A percentile compares a stretch with the other conserved stretches of the same genome.
Conservation (phyloP, 2,113 vertebrate genomes). For the Thamnaconus septentrionalis region DNA sequence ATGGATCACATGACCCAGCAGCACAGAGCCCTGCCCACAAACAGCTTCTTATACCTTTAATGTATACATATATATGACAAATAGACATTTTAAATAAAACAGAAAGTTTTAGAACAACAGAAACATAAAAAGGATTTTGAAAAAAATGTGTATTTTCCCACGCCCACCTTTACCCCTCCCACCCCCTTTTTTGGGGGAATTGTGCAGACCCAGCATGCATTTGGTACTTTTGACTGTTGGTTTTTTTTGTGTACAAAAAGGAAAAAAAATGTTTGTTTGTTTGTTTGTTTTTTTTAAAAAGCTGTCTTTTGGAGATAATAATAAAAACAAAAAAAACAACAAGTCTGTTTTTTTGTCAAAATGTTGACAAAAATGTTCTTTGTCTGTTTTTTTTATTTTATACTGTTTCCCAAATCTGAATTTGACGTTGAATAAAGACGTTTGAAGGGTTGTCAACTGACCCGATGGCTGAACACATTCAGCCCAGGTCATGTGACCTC, state of each 20-base stretch:
- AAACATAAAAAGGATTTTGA: conserved; percentile 28
- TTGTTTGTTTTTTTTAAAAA: too few relatives aligned
- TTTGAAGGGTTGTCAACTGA: too few relatives aligned
- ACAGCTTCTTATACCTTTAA: conserved; percentile 45
- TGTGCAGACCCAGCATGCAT: conserved; percentile 80
- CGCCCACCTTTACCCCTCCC: conserved; percentile 10
- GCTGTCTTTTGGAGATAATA: conserved; percentile 52
- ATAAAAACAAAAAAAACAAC: too few relatives aligned
- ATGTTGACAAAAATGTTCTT: conserved; percentile 63
- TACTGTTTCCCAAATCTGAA: conserved; percentile 57
- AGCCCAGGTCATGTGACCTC: too few relatives aligned
- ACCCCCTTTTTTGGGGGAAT: conserved; percentile 62
- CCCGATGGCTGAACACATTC: too few relatives aligned
- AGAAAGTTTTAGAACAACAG: conserved; percentile 39
- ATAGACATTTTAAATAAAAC: too few relatives aligned
- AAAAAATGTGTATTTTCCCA: conserved; percentile 41
- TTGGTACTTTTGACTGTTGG: conserved; percentile 81
- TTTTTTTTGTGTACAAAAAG: conserved; percentile 76
- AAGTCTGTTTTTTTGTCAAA: too few relatives aligned
- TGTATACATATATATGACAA: conserved; percentile 16
- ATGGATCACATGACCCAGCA: conserved; percentile 69
- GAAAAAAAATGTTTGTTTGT: conserved; percentile 53
- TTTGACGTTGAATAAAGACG: conserved; percentile 24
- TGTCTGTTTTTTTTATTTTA: conserved; percentile 74
- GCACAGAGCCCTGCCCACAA: conserved; percentile 56